Evolutionary conservation across 2,888 invertebrate species (phyloP).

Genomic region (Sarcophaga subvicina): DNA sequence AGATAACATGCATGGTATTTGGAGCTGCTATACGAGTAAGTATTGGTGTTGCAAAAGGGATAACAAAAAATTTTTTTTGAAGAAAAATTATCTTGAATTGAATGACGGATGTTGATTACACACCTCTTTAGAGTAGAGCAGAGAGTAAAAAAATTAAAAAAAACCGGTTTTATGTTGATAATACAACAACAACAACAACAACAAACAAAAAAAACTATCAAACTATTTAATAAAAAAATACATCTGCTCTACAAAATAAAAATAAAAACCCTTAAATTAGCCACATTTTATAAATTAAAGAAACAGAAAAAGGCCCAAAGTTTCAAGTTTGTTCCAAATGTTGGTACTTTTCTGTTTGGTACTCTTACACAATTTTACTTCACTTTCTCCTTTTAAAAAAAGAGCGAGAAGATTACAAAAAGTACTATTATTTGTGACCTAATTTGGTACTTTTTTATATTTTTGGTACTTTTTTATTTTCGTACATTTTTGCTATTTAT

Average conservation of each 20-base stretch:
- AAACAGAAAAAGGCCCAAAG: too few species aligned
- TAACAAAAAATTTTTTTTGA: conserved; percentile 41
- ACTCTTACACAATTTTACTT: too few species aligned
- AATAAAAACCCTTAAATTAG: not conserved
- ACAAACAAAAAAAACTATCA: conserved; percentile 14
- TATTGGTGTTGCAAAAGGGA: conserved; percentile 51
- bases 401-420: too few species aligned
- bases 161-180: conserved; percentile 51
- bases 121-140: conserved; percentile 59
- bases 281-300: not conserved
- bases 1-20: conserved; percentile 1
- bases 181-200: not conserved
- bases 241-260: conserved; percentile 44
- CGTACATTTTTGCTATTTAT: too few species aligned
- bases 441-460: too few species aligned
- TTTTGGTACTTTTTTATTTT: too few species aligned
- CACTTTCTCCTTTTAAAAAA: too few species aligned
- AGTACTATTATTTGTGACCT: too few species aligned
- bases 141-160: conserved; percentile 33
- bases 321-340: too few species aligned
- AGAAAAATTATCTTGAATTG: conserved; percentile 63
- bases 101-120: conserved; percentile 75
- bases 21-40: conserved; percentile 22
- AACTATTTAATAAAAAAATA: conserved; percentile 39
- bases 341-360: too few species aligned